Conservation (phyloP, 1,140 invertebrate genomes). For the Neodiprion virginianus region DNA sequence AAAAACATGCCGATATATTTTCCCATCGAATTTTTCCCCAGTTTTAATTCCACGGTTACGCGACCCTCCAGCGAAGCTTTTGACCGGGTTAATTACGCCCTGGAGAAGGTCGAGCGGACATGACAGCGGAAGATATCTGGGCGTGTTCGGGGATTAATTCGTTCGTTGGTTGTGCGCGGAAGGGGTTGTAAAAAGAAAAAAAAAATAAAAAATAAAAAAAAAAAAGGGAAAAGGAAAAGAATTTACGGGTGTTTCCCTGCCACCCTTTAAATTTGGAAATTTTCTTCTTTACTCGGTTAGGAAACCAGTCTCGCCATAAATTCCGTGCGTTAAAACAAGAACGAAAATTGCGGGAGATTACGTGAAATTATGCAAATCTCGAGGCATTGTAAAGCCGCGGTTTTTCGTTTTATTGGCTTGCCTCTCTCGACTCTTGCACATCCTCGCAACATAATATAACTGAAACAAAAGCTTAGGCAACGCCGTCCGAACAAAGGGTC, state of each 20-base stretch:
- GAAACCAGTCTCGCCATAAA: constrained; percentile 13
- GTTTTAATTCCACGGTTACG: background rate
- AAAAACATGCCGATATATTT: background rate
- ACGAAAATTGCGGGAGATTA: constrained; percentile 61
- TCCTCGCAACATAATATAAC: constrained; percentile 56
- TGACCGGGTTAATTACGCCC: background rate
- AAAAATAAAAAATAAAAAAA: constrained; percentile 10
- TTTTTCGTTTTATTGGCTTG: constrained; percentile 61
- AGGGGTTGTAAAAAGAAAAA: background rate
- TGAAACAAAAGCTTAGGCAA: constrained; percentile 61
- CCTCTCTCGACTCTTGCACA: constrained; percentile 25
- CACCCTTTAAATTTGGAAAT: background rate
- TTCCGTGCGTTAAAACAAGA: constrained; percentile 10
- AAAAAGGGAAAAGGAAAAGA: constrained; percentile 10
- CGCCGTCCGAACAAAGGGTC: constrained; percentile 55
- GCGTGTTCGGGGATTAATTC: constrained; percentile 35
- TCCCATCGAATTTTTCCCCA: background rate
- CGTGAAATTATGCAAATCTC: constrained; percentile 62
- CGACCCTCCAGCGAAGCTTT: background rate
- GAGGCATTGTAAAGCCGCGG: constrained; percentile 54
- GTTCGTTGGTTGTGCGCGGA: background rate
- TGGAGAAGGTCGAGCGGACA: background rate
- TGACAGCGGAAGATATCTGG: constrained; percentile 25
- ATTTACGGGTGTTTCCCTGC: background rate
- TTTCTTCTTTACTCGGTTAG: constrained; percentile 20